phyloP scores from a whole-genome alignment of 2,797 vertebrate genomes.

The Coreius guichenoti region DNA sequence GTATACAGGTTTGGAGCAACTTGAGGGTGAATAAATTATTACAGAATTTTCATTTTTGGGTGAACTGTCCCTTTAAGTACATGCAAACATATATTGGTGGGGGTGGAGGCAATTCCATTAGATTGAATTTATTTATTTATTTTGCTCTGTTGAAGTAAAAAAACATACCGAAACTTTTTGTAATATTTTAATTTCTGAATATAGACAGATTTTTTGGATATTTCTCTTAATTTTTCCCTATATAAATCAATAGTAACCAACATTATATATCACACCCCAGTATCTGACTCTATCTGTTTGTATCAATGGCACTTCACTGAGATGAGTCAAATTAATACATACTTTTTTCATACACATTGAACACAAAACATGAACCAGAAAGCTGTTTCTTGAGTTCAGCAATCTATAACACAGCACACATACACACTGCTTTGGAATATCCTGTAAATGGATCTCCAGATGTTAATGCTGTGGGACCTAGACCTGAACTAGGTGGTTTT shows the following conservation, averaged over 20 bases:
- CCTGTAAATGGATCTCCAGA: conserved; percentile 41
- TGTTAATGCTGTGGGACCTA: conserved; percentile 22
- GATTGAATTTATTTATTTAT: background rate
- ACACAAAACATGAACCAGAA: background rate
- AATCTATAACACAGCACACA: background rate
- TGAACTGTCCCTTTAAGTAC: background rate
- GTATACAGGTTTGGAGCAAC: background rate
- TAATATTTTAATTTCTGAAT: background rate
- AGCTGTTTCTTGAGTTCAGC: background rate
- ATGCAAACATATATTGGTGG: background rate
- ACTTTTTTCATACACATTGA: background rate
- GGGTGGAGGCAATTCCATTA: background rate
- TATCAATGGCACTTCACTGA: background rate
- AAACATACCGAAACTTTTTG: background rate
- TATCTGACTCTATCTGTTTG: background rate
- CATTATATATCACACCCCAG: background rate
- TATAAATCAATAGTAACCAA: background rate
- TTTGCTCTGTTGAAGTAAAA: background rate
- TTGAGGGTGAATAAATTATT: background rate
- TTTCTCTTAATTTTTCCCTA: background rate
- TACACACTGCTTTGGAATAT: background rate
- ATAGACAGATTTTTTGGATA: background rate
- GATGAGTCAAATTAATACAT: background rate
- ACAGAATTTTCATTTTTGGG: background rate
- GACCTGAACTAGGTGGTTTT: background rate